phyloP scores from a whole-genome alignment of 2,888 invertebrate genomes.

The Parnassius glacialis region DNA sequence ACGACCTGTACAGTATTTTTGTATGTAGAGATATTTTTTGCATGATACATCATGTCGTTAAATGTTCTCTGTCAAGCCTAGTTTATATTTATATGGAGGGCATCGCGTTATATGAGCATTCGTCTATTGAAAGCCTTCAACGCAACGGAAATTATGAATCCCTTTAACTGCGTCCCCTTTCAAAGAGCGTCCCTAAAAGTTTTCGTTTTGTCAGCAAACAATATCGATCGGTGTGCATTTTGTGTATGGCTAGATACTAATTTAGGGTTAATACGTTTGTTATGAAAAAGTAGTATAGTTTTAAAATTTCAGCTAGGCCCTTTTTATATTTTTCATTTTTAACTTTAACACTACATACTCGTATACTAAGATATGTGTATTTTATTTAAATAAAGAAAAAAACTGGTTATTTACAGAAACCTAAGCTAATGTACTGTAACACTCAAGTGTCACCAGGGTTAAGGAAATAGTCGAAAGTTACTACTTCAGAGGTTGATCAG shows the following conservation, averaged over 20 bases:
- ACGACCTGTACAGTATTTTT: slow-evolving; percentile 6
- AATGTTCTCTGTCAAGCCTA: background rate
- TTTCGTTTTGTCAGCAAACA: slow-evolving; percentile 68
- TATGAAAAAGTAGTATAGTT: slow-evolving; percentile 28
- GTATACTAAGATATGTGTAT: no score
- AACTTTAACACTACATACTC: background rate
- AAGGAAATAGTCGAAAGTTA: slow-evolving; percentile 18
- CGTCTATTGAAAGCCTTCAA: slow-evolving; percentile 44
- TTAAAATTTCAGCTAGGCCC: no score
- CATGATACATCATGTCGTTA: background rate
- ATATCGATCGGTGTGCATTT: slow-evolving; percentile 54
- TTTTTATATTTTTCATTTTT: background rate
- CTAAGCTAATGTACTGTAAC: background rate
- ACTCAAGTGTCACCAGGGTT: slow-evolving; percentile 37
- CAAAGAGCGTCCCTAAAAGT: slow-evolving; percentile 48
- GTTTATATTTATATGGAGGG: slow-evolving; percentile 1
- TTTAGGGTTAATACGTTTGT: slow-evolving; percentile 31
- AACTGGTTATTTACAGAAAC: background rate
- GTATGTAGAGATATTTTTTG: slow-evolving; percentile 18
- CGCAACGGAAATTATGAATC: slow-evolving; percentile 68
- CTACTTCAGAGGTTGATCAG: slow-evolving; percentile 30
- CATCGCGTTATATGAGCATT: slow-evolving; percentile 17
- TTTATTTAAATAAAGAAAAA: no score
- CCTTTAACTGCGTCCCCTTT: slow-evolving; percentile 49
- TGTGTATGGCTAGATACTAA: slow-evolving; percentile 1